Conservation (phyloP, 2,113 vertebrate species). For the Prunella himalayana region DNA sequence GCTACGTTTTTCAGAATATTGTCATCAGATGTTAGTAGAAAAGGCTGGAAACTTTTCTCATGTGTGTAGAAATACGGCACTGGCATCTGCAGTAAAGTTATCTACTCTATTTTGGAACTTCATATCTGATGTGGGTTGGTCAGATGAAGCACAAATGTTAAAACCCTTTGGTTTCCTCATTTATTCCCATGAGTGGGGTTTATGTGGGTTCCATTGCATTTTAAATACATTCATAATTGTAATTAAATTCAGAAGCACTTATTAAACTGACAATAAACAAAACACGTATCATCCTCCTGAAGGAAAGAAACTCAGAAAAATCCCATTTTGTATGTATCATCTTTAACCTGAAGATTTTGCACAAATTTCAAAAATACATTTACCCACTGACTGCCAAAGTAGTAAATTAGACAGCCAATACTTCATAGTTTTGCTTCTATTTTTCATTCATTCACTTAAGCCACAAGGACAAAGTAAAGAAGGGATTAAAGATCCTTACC, state of each 20-base stretch:
- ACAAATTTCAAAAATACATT: background rate
- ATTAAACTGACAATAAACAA: background rate
- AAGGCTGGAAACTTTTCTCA: constrained; percentile 15
- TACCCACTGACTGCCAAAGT: background rate
- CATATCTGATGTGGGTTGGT: background rate
- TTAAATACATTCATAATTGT: background rate
- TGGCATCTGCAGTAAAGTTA: constrained; percentile 33
- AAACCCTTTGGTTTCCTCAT: background rate
- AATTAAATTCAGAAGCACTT: background rate
- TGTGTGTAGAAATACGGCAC: background rate
- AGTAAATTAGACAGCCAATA: background rate
- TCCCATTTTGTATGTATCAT: background rate
- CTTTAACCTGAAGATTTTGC: background rate
- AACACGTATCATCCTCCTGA: background rate
- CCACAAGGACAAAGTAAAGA: background rate
- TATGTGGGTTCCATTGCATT: background rate
- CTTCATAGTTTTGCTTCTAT: background rate
- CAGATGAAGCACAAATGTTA: background rate
- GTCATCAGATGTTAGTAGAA: background rate
- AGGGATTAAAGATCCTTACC: background rate
- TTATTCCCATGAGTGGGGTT: background rate
- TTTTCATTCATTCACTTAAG: background rate
- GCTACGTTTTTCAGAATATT: background rate
- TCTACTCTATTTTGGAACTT: background rate
- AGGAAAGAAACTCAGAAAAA: background rate